Evolutionary conservation across 2,797 vertebrate genomes (phyloP).

Genomic region (Phaenicophaeus curvirostris): DNA sequence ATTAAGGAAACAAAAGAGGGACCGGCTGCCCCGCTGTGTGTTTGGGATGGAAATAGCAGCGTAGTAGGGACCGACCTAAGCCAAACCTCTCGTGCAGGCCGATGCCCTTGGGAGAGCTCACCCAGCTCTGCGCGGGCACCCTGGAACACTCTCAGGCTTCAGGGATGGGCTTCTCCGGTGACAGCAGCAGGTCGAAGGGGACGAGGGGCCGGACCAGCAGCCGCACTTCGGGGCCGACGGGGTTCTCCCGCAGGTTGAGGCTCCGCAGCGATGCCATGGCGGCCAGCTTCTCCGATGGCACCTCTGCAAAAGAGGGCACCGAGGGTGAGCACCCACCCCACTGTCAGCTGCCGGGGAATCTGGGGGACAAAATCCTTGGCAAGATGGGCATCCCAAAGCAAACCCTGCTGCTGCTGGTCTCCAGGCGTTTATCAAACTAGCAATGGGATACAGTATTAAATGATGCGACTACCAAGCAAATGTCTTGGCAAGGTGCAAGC

Average conservation of each 20-base stretch:
- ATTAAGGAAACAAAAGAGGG: background rate
- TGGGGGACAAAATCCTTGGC: too few species aligned
- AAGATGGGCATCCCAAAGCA: background rate
- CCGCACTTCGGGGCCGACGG: background rate
- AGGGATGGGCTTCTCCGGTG: slow-evolving; percentile 43
- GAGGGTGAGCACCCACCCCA: background rate
- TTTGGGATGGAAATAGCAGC: background rate
- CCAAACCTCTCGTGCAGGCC: background rate
- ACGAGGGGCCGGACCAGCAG: slow-evolving; percentile 76
- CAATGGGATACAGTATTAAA: background rate
- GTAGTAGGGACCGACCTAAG: background rate
- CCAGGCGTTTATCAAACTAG: background rate
- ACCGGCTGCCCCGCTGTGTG: background rate
- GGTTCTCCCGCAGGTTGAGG: slow-evolving; percentile 79
- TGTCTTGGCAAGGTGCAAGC: background rate
- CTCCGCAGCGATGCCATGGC: slow-evolving; percentile 83
- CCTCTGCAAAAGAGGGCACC: slow-evolving; percentile 74
- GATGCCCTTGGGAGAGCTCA: accelerated
- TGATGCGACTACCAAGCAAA: background rate
- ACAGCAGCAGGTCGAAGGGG: slow-evolving; percentile 82
- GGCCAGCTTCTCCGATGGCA: slow-evolving; percentile 85
- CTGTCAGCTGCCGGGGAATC: accelerated
- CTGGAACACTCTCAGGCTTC: background rate
- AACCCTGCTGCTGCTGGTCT: accelerated
- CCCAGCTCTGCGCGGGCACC: background rate